A percentile compares a stretch with the other conserved stretches of the same genome.
Conservation (phyloP, 2,888 invertebrate species). For the Lordiphosa andalusiaca region DNA sequence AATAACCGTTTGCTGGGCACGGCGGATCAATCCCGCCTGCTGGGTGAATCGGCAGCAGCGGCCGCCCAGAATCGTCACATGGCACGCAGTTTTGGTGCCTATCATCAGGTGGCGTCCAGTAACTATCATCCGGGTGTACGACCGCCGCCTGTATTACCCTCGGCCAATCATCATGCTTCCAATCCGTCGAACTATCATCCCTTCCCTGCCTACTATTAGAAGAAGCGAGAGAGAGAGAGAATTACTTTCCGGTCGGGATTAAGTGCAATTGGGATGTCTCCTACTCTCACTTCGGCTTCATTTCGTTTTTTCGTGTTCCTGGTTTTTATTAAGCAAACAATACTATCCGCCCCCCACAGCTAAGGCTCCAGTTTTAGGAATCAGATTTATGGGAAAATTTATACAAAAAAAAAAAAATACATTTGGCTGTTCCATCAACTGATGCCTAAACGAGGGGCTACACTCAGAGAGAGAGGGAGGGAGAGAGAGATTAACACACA, state of each 20-base stretch:
- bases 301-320: constrained; percentile 1
- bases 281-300: constrained; percentile 19
- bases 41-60: constrained; percentile 78
- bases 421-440: too few relatives aligned
- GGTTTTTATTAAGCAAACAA: too few relatives aligned
- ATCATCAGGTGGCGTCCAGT: constrained; percentile 80
- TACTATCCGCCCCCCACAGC: too few relatives aligned
- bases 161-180: constrained; percentile 80
- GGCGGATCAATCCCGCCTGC: constrained; percentile 78
- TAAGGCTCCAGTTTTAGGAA: too few relatives aligned
- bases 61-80: constrained; percentile 79
- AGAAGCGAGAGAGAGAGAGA: background rate
- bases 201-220: constrained; percentile 80
- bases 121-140: constrained; percentile 80
- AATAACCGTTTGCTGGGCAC: constrained; percentile 79
- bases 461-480: too few relatives aligned
- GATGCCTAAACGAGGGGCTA: too few relatives aligned
- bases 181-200: constrained; percentile 81
- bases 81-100: constrained; percentile 80
- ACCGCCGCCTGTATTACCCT: constrained; percentile 78
- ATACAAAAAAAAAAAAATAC: too few relatives aligned
- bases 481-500: too few relatives aligned
- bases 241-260: constrained; percentile 5
- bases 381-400: too few relatives aligned
- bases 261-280: constrained; percentile 26